A percentile compares a stretch with the other conserved stretches of the same genome.
Conservation (phyloP, 2,888 invertebrate species). For the Diarsia mendica region DNA sequence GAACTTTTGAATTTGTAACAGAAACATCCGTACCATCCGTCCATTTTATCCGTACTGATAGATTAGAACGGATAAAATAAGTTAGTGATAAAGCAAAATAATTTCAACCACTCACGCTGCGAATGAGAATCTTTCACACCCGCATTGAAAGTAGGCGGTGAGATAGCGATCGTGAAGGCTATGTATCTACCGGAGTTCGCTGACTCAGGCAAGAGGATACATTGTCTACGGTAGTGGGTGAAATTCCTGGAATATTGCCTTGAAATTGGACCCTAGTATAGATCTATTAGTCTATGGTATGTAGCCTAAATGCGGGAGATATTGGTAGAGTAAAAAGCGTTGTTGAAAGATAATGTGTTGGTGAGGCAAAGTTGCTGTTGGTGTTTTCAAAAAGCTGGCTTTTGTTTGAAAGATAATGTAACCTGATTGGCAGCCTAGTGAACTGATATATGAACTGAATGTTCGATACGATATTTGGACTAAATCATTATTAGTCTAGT, state of each 20-base stretch:
- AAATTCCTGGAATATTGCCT: slow-evolving; percentile 49
- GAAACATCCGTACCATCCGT: too few relatives aligned
- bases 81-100: slow-evolving; percentile 53
- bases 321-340: not conserved
- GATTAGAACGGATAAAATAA: slow-evolving; percentile 24
- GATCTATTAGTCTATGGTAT: slow-evolving; percentile 25
- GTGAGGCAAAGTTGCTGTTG: not conserved
- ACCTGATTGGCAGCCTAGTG: not conserved
- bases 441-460: too few relatives aligned
- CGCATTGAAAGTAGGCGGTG: slow-evolving; percentile 53
- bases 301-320: slow-evolving; percentile 1
- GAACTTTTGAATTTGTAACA: too few relatives aligned
- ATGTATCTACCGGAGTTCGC: slow-evolving; percentile 38
- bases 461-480: too few relatives aligned
- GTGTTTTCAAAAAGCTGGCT: not conserved
- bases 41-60: too few relatives aligned
- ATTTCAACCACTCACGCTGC: slow-evolving; percentile 58
- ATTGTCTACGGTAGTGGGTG: slow-evolving; percentile 24
- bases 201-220: slow-evolving; percentile 57
- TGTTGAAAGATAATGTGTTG: slow-evolving; percentile 5
- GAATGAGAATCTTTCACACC: slow-evolving; percentile 57
- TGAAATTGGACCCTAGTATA: slow-evolving; percentile 52
- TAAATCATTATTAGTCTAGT: too few relatives aligned
- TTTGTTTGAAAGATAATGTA: not conserved
- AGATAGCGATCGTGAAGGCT: slow-evolving; percentile 40